phyloP scores from a whole-genome alignment of 1,140 invertebrate genomes.

The Brachystomella parvula region DNA sequence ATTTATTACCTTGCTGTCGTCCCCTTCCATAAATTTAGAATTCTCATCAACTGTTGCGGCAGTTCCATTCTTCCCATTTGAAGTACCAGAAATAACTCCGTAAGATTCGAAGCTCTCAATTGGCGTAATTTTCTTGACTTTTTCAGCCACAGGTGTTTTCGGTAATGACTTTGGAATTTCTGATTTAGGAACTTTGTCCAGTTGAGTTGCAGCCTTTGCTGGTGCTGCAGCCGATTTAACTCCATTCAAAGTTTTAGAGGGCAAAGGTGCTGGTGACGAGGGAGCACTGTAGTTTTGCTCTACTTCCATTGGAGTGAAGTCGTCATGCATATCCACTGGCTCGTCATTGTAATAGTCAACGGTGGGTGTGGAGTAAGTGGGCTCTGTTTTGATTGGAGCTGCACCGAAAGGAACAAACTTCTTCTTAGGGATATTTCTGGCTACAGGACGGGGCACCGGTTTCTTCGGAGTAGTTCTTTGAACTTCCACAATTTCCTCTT shows the following conservation, averaged over 20 bases:
- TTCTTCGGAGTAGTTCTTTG: not conserved
- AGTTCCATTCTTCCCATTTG: not conserved
- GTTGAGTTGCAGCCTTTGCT: not conserved
- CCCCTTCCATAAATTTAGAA: not conserved
- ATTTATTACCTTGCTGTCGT: too few relatives aligned
- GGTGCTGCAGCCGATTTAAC: not conserved
- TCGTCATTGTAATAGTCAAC: not conserved
- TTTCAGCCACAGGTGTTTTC: not conserved
- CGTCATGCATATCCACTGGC: not conserved
- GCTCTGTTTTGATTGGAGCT: conserved; percentile 4
- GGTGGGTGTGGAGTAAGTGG: not conserved
- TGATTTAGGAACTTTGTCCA: not conserved
- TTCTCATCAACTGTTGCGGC: not conserved
- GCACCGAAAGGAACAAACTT: conserved; percentile 11
- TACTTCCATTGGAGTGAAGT: not conserved
- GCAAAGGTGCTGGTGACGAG: not conserved
- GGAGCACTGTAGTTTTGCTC: not conserved
- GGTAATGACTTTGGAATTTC: not conserved
- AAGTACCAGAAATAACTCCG: not conserved
- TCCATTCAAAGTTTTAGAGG: not conserved
- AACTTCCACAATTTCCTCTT: not conserved
- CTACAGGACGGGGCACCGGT: not conserved
- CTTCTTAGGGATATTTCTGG: not conserved
- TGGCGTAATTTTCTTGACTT: not conserved
- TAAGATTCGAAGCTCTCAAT: conserved; percentile 10